These are phyloP conservation scores for Zeus faber DNA, from an alignment of 2,113 vertebrate species.

Conservation along the genomic window DNA sequence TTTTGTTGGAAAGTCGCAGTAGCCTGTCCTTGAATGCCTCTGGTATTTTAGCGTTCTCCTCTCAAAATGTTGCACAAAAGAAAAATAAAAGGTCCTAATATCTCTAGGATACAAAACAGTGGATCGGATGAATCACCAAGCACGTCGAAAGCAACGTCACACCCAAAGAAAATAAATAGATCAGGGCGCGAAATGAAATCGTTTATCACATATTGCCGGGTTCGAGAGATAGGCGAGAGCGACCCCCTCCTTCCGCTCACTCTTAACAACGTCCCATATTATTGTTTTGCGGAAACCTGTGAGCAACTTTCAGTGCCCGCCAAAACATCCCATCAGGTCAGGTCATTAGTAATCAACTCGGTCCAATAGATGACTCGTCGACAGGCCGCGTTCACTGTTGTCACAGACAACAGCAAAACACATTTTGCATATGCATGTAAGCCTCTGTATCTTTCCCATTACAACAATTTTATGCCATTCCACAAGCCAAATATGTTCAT, in stretches of 20 bases:
- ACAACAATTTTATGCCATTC: too few species aligned
- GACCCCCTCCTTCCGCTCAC: too few species aligned
- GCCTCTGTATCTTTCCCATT: too few species aligned
- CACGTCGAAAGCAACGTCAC: neutral
- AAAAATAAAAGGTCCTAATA: neutral
- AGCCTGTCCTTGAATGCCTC: neutral
- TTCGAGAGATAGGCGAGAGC: too few species aligned
- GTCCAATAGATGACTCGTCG: neutral
- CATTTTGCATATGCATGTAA: constrained; percentile 13
- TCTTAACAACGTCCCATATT: too few species aligned
- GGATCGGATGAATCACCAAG: neutral
- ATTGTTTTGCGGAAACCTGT: neutral
- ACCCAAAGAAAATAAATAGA: neutral
- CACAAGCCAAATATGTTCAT: too few species aligned
- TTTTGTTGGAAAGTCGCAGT: neutral
- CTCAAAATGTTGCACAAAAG: neutral
- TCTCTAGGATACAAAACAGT: neutral
- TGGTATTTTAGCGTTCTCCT: neutral
- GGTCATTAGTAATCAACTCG: neutral
- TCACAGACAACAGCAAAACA: constrained; percentile 2
- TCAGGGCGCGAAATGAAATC: neutral
- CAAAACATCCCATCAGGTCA: neutral
- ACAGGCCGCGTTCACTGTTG: neutral
- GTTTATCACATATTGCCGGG: neutral
- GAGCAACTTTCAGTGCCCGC: neutral